phyloP scores from a whole-genome alignment of 2,113 vertebrate species.

The Sapayoa aenigma region DNA sequence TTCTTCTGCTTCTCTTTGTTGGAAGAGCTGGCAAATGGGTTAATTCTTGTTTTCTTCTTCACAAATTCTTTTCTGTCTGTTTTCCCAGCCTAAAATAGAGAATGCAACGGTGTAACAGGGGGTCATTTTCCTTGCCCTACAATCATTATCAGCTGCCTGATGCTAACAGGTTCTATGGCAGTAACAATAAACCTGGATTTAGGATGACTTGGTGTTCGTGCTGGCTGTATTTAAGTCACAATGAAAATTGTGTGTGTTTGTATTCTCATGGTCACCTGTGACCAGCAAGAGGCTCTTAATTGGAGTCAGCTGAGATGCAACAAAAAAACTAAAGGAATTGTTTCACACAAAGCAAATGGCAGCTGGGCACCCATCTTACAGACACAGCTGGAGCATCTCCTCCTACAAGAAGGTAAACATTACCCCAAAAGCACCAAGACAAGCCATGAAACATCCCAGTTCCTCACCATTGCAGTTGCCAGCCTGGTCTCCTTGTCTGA shows the following conservation, averaged over 20 bases:
- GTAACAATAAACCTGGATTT: not conserved
- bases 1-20: conserved; percentile 93
- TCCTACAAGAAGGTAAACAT: not conserved
- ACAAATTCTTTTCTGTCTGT: conserved; percentile 90
- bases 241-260: accelerated
- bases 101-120: accelerated
- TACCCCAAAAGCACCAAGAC: not conserved
- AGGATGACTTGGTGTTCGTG: not conserved
- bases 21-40: conserved; percentile 92
- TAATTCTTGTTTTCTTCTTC: conserved; percentile 84
- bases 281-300: not conserved
- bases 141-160: not conserved
- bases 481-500: conserved; percentile 91
- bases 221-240: not conserved
- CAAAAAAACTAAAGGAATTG: not conserved
- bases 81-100: conserved; percentile 81
- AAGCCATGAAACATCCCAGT: not conserved
- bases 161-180: not conserved
- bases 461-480: conserved; percentile 89
- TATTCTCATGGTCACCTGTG: not conserved
- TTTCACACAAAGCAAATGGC: not conserved
- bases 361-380: not conserved
- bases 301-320: not conserved
- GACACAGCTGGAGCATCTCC: not conserved
- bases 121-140: not conserved